Evolutionary conservation across 2,797 vertebrate genomes (phyloP), one percentile per base, ranked within the genome.

Genomic region (Heteromormyrus szaboi): DNA sequence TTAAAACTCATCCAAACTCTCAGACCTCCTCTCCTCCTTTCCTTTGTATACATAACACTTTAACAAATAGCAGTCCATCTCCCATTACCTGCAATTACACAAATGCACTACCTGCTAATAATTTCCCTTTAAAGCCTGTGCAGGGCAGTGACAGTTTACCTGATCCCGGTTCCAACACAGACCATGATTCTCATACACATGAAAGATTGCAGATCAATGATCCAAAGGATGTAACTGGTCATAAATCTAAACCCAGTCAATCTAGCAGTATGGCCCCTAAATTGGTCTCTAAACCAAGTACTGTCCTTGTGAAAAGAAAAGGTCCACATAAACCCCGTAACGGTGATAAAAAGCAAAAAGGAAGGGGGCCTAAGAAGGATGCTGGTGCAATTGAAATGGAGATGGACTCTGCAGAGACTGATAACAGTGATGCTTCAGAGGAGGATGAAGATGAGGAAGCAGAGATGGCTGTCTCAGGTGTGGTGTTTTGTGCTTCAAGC

Each of bases 391-490:
- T 14, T 3, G 84, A 29, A 14, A 84, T 65, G 19, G 81, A 54
- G 44, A 2, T 53, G 2, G 19, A 91, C n/a, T 22, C 62, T 53
- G 29, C 72, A 6, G 87, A 87, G 25, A 88, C 87, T 0, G 95
- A 94, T 2, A 93, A 95, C 91, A 95, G 95, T 2, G 94, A 95
- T 0, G 93, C 93, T 4, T 95, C 94, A n/a, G 93, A 90, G 2
- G 53, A 91, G 4, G 93, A 91, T 53, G 93, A 94, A 0, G 94
- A 95, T 2, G 94, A 93, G 0, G 88, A 85, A 4, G 76, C 94
- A 0, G 68, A 37, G 88, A 79, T 65, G 86, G 33, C 54, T 22
- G 4, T n/a, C 6, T 33, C 85, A 54, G 85, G 50, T 86, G 4
- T 86, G 22, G 22, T 56, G 11, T 37, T 33, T 86, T 56, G n/a